Base-by-base conservation (phyloP, 2,888 invertebrate species). In the Eupeodes latifasciatus region DNA sequence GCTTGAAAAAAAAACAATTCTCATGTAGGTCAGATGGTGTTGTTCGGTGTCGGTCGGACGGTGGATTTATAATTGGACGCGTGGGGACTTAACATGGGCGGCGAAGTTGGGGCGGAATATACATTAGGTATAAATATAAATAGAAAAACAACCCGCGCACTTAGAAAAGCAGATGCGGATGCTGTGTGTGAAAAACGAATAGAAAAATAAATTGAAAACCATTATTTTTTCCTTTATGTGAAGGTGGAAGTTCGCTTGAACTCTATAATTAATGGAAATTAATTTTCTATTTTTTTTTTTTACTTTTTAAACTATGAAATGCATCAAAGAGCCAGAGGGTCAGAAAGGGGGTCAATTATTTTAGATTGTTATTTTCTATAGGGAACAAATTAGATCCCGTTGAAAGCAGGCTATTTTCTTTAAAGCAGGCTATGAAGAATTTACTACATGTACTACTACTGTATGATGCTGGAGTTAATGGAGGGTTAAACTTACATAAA, bases 11-110 rank as follows among this genome's bases (percentile, higher is more conserved):
- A 40, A 40, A 7, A 40, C 5, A 40, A 5, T 86, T 57, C 74
- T 47, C 85, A 82, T 86, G 51, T 78, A 62, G 85, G 85, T 78
- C 74, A 82, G 80, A 75, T 62, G 66, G 36, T n/a, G 19, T 19
- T 27, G 27, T 27, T 27, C 27, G 27, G 27, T 4, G 47, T 4
- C 66, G 69, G 77, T 16, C 49, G 66, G 47, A 1, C 66, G 69
- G 77, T 16, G 55, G 66, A 72, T 59, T 59, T 49, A 44, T 81
- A 81, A 85, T 81, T 84, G 82, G 16, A 82, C 55, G 57, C 72
- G 66, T 72, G 59, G 76, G 64, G 71, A 75, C 34, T n/a, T 62
- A 49, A 84, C 55, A 74, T 61, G 66, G 72, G 47, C 61, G 74
- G 81, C 27, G 27, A 67, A 49, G 64, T 64, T 77, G 71, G 82